These are phyloP conservation scores for Felis chaus DNA, from an alignment of 2,113 vertebrate genomes.

Conservation along the genomic window DNA sequence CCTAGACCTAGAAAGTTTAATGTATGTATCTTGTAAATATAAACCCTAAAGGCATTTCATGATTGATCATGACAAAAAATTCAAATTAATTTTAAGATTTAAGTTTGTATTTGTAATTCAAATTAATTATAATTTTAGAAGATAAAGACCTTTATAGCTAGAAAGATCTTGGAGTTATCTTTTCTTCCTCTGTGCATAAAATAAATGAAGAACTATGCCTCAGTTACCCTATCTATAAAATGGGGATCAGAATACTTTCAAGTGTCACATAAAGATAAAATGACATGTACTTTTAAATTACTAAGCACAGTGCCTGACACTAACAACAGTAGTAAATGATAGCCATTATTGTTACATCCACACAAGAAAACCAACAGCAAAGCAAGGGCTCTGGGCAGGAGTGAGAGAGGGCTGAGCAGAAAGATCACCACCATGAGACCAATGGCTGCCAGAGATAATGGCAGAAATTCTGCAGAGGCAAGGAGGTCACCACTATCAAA, in stretches of 20 bases:
- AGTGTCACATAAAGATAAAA: constrained; percentile 8
- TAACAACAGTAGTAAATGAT: neutral
- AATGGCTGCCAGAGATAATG: neutral
- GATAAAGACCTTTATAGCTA: neutral
- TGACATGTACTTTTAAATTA: neutral
- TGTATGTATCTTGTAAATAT: neutral
- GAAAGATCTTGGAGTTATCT: neutral
- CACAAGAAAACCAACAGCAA: neutral
- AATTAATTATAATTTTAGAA: neutral
- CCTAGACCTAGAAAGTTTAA: neutral
- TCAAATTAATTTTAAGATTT: neutral
- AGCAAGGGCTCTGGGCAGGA: neutral
- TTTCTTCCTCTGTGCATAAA: constrained; percentile 19
- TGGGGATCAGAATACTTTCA: neutral
- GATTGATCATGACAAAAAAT: neutral
- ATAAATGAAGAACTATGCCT: neutral
- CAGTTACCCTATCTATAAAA: neutral
- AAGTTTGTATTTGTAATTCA: neutral
- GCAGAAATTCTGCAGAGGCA: neutral
- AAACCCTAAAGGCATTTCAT: neutral
- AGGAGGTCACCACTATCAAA: neutral
- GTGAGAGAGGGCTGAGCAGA: neutral
- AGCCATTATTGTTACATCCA: neutral
- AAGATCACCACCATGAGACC: neutral
- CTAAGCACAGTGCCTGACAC: neutral